Evolutionary conservation across 2,113 vertebrate species (phyloP).

Genomic region (Galbula dea): DNA sequence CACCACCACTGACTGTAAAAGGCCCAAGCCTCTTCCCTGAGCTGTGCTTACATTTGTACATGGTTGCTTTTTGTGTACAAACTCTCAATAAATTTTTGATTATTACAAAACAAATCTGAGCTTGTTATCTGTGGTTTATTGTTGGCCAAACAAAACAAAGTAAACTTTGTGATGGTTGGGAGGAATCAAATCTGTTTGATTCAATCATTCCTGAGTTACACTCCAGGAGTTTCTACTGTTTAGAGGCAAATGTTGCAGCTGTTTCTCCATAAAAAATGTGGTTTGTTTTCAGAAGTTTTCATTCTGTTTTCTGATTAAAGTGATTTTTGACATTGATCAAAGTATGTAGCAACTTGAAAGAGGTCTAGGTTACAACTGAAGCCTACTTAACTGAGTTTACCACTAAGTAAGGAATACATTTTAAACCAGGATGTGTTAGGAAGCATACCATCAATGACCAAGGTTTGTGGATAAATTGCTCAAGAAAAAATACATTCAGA

Average conservation of each 20-base stretch:
- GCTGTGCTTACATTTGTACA: not conserved
- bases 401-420: not conserved
- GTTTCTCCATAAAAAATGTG: not conserved
- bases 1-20: constrained; percentile 8
- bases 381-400: not conserved
- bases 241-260: not conserved
- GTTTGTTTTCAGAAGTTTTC: not conserved
- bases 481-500: not conserved
- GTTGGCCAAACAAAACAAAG: not conserved
- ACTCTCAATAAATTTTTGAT: constrained; percentile 72
- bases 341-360: not conserved
- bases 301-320: not conserved
- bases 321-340: not conserved
- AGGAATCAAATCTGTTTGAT: not conserved
- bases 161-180: not conserved
- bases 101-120: constrained; percentile 36
- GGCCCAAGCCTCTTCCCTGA: not conserved
- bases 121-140: not conserved
- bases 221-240: not conserved
- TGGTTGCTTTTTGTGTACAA: constrained; percentile 47
- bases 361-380: not conserved
- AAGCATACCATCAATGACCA: not conserved
- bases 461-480: not conserved
- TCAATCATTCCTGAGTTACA: not conserved
- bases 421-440: not conserved